Conservation (phyloP, 2,113 vertebrate genomes). For the Pollachius pollachius region DNA sequence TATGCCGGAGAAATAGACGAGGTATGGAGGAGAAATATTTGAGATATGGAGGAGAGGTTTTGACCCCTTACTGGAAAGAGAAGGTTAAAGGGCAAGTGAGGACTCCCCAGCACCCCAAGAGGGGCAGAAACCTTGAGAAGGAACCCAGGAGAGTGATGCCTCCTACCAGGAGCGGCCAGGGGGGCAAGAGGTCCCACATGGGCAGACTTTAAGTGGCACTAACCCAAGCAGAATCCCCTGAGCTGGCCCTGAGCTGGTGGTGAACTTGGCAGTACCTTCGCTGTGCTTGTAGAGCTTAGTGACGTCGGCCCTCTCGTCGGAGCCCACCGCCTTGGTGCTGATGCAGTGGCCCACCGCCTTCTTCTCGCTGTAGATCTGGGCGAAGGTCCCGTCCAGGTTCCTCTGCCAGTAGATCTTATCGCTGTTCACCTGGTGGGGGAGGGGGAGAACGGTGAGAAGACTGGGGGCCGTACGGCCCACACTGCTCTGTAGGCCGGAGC, state of each 20-base stretch:
- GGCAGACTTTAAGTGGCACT: constrained; percentile 19
- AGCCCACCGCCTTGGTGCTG: constrained; percentile 84
- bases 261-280: constrained; percentile 72
- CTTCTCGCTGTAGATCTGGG: constrained; percentile 80
- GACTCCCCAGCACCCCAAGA: no score
- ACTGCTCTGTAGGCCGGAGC: no score
- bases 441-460: no score
- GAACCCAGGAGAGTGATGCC: no score
- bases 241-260: neutral
- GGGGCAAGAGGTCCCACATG: constrained; percentile 10
- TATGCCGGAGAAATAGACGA: no score
- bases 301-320: constrained; percentile 75
- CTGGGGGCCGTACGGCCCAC: no score
- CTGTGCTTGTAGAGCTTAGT: constrained; percentile 82
- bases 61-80: no score
- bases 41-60: no score
- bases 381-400: constrained; percentile 75
- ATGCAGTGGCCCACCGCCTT: constrained; percentile 82
- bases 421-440: constrained; percentile 70
- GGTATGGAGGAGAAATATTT: no score
- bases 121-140: no score
- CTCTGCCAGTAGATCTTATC: constrained; percentile 89
- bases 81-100: no score
- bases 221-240: neutral
- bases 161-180: neutral